These are phyloP conservation scores for Helobdella robusta DNA, from an alignment of 2,888 invertebrate species.

Conservation along the genomic window DNA sequence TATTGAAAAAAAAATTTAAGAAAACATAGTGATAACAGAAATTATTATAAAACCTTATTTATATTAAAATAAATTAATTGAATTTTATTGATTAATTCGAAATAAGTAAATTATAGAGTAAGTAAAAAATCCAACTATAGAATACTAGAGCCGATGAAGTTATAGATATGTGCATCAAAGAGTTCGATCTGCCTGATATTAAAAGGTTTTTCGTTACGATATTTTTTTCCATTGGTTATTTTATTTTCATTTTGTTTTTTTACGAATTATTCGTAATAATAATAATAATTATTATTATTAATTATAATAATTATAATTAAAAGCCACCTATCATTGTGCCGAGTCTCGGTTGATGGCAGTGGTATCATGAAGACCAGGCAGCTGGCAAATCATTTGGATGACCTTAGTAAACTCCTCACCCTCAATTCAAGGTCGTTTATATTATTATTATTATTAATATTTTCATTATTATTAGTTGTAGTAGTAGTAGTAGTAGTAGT, in stretches of 20 bases:
- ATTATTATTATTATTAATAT: neutral
- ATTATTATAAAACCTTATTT: too few relatives aligned
- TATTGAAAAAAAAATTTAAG: too few relatives aligned
- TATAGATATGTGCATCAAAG: too few relatives aligned
- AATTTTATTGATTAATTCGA: too few relatives aligned
- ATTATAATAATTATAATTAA: too few relatives aligned
- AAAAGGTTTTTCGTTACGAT: too few relatives aligned
- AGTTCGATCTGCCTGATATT: too few relatives aligned
- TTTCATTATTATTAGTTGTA: conserved; percentile 2
- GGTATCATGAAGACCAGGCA: conserved; percentile 91
- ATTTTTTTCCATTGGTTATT: neutral
- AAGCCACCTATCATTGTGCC: conserved; percentile 76
- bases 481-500: neutral
- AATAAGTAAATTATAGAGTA: too few relatives aligned
- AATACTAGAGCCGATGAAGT: too few relatives aligned
- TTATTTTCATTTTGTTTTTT: neutral
- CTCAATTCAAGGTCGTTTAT: conserved; percentile 54
- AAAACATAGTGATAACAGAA: too few relatives aligned
- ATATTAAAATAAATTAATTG: too few relatives aligned
- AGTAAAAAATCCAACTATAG: too few relatives aligned
- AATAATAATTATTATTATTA: neutral
- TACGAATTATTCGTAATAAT: neutral
- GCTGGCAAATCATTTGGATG: conserved; percentile 84
- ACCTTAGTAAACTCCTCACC: conserved; percentile 85
- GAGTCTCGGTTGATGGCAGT: conserved; percentile 81